Conservation (phyloP, 2,113 vertebrate genomes). For the Mesoclemmys tuberculata region DNA sequence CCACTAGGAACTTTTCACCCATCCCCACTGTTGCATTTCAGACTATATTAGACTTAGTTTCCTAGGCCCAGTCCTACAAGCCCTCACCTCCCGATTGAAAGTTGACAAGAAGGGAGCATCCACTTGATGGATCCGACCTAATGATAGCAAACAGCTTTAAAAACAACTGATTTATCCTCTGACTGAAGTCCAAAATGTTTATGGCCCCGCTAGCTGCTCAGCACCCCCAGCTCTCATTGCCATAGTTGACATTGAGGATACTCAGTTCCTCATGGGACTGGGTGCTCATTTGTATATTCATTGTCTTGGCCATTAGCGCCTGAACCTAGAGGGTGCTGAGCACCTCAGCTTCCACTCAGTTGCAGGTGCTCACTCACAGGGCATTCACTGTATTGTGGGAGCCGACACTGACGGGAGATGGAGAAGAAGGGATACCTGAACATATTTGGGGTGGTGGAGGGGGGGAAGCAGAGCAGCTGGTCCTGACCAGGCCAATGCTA, state of each 20-base stretch:
- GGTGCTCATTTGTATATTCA: not conserved
- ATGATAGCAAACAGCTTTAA: not conserved
- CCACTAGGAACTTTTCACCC: not conserved
- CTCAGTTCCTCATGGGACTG: not conserved
- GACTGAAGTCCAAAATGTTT: not conserved
- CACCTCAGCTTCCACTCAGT: too few relatives aligned
- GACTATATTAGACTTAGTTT: not conserved
- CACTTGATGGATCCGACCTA: too few relatives aligned
- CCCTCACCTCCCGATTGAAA: not conserved
- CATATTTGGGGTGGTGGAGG: too few relatives aligned
- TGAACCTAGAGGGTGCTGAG: not conserved
- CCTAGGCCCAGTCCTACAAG: not conserved
- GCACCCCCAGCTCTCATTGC: not conserved
- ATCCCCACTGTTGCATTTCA: not conserved
- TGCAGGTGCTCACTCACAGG: not conserved
- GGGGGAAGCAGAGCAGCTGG: not conserved
- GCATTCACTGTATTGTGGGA: not conserved
- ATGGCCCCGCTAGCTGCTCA: not conserved
- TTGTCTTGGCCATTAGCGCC: not conserved
- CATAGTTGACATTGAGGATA: not conserved
- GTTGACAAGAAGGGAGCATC: not conserved
- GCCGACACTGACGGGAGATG: not conserved
- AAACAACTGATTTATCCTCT: not conserved
- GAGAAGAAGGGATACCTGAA: not conserved
- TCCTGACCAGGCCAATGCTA: not conserved